These are phyloP conservation scores for Actenoides lindsayi DNA, from an alignment of 2,113 vertebrate genomes.

Conservation along the genomic window DNA sequence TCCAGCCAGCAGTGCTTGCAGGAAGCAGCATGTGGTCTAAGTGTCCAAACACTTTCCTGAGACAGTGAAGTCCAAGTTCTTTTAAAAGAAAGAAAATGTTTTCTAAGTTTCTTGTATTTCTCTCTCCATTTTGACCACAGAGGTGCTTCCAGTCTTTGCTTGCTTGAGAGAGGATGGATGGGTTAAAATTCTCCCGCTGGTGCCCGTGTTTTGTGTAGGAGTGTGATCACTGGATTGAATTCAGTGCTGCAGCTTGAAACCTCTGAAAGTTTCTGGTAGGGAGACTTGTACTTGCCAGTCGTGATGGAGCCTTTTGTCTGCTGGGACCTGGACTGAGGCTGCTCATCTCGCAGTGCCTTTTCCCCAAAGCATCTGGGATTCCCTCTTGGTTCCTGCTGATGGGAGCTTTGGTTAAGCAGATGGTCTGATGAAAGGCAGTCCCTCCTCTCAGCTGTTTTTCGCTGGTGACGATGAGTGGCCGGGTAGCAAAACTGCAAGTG, in stretches of 20 bases:
- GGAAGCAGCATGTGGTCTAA: not conserved
- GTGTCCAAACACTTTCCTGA: not conserved
- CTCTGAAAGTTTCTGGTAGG: not conserved
- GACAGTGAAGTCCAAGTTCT: not conserved
- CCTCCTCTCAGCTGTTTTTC: not conserved
- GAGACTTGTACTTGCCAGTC: not conserved
- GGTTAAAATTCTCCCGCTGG: not conserved
- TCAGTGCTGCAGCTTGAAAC: not conserved
- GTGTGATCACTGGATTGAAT: not conserved
- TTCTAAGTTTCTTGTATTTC: not conserved
- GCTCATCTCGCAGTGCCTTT: rapidly evolving
- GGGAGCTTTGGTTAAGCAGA: not conserved
- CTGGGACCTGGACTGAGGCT: not conserved
- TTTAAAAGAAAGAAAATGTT: not conserved
- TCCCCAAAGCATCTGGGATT: not conserved
- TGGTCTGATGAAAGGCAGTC: not conserved
- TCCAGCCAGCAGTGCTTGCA: slow-evolving; percentile 21
- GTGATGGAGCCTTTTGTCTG: not conserved
- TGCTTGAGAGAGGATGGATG: not conserved
- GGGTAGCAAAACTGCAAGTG: not conserved
- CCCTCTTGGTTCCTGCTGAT: not conserved
- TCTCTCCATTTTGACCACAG: not conserved
- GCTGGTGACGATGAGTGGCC: not conserved
- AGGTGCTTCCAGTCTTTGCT: not conserved
- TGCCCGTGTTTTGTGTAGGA: not conserved